Conservation (phyloP, 2,113 vertebrate genomes). For the Vireo altiloquus region DNA sequence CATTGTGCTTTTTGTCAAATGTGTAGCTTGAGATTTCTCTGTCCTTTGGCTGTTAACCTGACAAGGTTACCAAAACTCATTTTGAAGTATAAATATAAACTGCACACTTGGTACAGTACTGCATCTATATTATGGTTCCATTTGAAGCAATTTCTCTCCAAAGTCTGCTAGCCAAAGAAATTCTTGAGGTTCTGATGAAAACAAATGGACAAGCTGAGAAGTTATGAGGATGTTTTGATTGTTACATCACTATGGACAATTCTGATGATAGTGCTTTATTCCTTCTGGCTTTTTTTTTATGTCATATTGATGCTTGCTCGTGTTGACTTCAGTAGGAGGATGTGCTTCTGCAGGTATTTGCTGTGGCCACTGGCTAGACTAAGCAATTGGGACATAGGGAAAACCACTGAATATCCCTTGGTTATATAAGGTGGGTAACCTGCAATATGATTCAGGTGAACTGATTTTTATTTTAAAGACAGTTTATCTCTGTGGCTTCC, state of each 20-base stretch:
- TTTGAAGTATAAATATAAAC: slow-evolving; percentile 72
- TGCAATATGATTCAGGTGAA: not conserved
- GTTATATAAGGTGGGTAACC: not conserved
- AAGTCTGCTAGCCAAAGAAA: slow-evolving; percentile 98
- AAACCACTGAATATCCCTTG: not conserved
- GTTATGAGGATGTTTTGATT: not conserved
- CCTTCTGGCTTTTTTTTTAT: not conserved
- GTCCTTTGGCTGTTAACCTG: slow-evolving; percentile 59
- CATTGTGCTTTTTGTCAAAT: slow-evolving; percentile 17
- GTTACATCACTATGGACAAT: not conserved
- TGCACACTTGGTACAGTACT: slow-evolving; percentile 66
- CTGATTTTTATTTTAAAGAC: not conserved
- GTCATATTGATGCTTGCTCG: not conserved
- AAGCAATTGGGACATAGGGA: not conserved
- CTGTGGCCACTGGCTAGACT: not conserved
- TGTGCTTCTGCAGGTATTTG: not conserved
- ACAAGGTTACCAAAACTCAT: slow-evolving; percentile 69
- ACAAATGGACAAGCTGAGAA: slow-evolving; percentile 42
- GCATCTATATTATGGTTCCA: slow-evolving; percentile 68
- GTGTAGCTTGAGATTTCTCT: slow-evolving; percentile 63
- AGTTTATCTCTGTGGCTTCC: not conserved
- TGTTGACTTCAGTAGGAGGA: not conserved
- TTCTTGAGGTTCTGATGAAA: slow-evolving; percentile 78
- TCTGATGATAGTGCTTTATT: not conserved
- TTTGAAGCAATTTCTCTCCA: slow-evolving; percentile 87